phyloP scores from a whole-genome alignment of 2,888 invertebrate genomes.

The Hydropsyche betteni region DNA sequence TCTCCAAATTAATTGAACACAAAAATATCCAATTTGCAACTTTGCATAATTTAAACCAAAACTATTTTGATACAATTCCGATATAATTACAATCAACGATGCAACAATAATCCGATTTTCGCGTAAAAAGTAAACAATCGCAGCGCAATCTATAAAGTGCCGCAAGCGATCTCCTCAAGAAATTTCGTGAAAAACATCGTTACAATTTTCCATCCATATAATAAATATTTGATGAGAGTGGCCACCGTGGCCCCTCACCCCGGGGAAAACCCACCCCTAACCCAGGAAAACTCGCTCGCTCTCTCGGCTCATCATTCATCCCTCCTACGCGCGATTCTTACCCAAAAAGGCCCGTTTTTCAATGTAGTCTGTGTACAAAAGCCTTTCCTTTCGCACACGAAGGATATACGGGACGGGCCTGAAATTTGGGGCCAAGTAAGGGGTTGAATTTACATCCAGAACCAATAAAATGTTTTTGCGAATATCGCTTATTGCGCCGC shows the following conservation, averaged over 20 bases:
- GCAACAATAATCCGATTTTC: too few relatives aligned
- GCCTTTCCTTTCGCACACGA: slow-evolving; percentile 32
- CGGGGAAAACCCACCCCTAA: not conserved
- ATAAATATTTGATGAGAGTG: slow-evolving; percentile 41
- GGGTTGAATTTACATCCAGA: slow-evolving; percentile 17
- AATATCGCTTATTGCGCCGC: slow-evolving; percentile 4
- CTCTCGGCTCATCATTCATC: slow-evolving; percentile 30
- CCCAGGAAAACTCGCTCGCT: not conserved
- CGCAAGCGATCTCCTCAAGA: not conserved
- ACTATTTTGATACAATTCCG: too few relatives aligned
- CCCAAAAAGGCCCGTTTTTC: slow-evolving; percentile 38
- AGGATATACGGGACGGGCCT: not conserved
- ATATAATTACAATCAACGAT: too few relatives aligned
- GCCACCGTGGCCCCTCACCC: slow-evolving; percentile 18
- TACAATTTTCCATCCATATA: slow-evolving; percentile 38
- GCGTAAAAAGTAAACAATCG: too few relatives aligned
- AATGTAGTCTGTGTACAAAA: slow-evolving; percentile 12
- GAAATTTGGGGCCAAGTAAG: not conserved
- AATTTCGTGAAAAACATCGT: slow-evolving; percentile 31
- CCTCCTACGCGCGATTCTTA: slow-evolving; percentile 34
- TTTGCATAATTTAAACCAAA: too few relatives aligned
- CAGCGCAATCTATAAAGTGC: not conserved
- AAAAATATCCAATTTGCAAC: too few relatives aligned
- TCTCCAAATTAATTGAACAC: too few relatives aligned
- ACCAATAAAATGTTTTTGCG: slow-evolving; percentile 33